phyloP scores from a whole-genome alignment of 1,140 invertebrate species.

The Mesaphorura yosii region DNA sequence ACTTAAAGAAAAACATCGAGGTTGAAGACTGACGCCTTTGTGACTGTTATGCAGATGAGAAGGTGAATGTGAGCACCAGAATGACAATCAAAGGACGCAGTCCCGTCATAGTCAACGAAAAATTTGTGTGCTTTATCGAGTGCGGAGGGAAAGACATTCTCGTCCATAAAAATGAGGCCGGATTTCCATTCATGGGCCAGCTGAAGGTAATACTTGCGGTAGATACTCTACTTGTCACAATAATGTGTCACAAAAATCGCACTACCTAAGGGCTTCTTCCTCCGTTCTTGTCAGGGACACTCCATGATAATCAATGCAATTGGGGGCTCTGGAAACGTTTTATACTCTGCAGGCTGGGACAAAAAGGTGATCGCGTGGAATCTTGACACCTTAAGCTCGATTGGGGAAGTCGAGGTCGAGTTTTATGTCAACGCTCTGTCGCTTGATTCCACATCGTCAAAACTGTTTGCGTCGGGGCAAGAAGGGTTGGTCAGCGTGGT shows the following conservation, averaged over 20 bases:
- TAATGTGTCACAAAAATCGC: background rate
- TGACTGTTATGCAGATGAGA: background rate
- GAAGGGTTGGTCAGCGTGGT: too few relatives aligned
- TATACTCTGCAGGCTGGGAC: conserved; percentile 6
- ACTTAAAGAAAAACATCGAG: background rate
- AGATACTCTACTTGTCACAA: background rate
- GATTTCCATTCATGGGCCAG: background rate
- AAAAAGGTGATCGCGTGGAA: conserved; percentile 1
- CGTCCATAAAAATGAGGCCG: background rate
- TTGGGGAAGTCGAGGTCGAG: background rate
- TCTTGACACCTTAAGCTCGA: background rate
- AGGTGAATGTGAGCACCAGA: background rate
- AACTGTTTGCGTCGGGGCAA: too few relatives aligned
- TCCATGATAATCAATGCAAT: conserved; percentile 6
- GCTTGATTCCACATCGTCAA: too few relatives aligned
- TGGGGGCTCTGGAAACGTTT: background rate
- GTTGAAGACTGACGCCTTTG: background rate
- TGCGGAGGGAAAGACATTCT: background rate
- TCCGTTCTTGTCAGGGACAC: background rate
- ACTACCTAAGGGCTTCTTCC: background rate
- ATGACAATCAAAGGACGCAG: background rate
- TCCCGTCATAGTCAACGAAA: background rate
- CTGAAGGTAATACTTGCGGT: background rate
- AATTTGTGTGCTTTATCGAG: conserved; percentile 1
- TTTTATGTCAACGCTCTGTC: background rate